Conservation (phyloP, 2,113 vertebrate genomes). For the Myrmecobius fasciatus region DNA sequence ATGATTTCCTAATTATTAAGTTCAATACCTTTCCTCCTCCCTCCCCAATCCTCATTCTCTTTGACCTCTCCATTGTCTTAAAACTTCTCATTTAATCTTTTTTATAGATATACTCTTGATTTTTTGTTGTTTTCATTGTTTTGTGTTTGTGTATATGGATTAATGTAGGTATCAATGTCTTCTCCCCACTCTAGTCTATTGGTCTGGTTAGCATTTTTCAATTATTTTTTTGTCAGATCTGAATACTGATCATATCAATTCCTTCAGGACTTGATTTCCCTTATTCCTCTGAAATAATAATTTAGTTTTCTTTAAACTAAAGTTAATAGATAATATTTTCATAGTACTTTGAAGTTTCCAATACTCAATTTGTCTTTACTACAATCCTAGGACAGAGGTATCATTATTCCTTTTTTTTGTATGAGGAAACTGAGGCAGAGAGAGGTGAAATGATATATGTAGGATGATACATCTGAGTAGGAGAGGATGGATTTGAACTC, state of each 20-base stretch:
- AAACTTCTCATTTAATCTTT: background rate
- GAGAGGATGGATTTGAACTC: background rate
- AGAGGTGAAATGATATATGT: background rate
- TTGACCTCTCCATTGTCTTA: background rate
- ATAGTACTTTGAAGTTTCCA: background rate
- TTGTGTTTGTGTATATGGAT: background rate
- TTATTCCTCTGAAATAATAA: too few species aligned
- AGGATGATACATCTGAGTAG: background rate
- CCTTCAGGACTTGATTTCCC: background rate
- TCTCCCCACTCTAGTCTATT: background rate
- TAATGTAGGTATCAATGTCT: background rate
- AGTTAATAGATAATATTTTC: background rate
- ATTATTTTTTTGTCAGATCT: background rate
- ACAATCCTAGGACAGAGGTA: background rate
- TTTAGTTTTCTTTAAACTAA: background rate
- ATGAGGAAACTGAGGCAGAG: background rate
- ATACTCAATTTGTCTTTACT: background rate
- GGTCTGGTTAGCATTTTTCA: background rate
- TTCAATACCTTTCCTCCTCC: too few species aligned
- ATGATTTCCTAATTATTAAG: background rate
- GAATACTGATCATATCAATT: too few species aligned
- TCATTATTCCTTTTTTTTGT: background rate
- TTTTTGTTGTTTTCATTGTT: background rate
- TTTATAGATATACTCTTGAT: background rate
- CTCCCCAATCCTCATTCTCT: background rate